phyloP scores from a whole-genome alignment of 2,113 vertebrate genomes.

The Ophiodon elongatus region DNA sequence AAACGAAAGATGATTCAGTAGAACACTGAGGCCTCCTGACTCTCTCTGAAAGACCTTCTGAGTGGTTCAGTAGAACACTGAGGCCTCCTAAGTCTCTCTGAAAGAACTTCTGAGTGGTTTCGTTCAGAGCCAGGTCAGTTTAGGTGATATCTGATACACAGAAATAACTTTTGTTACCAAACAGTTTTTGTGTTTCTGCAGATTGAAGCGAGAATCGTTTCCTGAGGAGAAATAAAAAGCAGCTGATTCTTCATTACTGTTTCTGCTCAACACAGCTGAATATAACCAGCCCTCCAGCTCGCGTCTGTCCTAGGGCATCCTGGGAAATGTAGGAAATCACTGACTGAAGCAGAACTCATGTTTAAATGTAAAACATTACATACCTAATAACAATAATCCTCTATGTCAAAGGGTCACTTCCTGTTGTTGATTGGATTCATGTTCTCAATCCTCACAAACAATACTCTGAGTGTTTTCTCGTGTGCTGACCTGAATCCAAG shows the following conservation, averaged over 20 bases:
- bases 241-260: conserved; percentile 37
- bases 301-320: conserved; percentile 17
- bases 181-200: conserved; percentile 20
- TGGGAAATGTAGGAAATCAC: conserved; percentile 51
- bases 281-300: not conserved
- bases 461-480: not conserved
- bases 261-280: not conserved
- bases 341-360: conserved; percentile 8
- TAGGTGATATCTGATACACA: not conserved
- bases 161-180: not conserved
- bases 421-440: conserved; percentile 20
- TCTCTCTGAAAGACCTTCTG: too few relatives aligned
- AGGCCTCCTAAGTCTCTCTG: too few relatives aligned
- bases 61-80: too few relatives aligned
- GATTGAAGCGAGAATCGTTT: conserved; percentile 30
- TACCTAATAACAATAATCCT: not conserved
- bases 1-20: too few relatives aligned
- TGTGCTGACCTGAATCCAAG: not conserved
- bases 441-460: conserved; percentile 7
- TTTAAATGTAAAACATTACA: not conserved
- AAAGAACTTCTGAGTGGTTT: too few relatives aligned
- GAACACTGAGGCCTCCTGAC: too few relatives aligned
- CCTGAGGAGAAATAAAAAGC: conserved; percentile 30
- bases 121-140: too few relatives aligned
- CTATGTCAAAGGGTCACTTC: conserved; percentile 8